Evolutionary conservation across 2,888 invertebrate genomes (phyloP), one percentile per base, ranked within the genome.

Genomic region (Dasysyrphus tricinctus): DNA sequence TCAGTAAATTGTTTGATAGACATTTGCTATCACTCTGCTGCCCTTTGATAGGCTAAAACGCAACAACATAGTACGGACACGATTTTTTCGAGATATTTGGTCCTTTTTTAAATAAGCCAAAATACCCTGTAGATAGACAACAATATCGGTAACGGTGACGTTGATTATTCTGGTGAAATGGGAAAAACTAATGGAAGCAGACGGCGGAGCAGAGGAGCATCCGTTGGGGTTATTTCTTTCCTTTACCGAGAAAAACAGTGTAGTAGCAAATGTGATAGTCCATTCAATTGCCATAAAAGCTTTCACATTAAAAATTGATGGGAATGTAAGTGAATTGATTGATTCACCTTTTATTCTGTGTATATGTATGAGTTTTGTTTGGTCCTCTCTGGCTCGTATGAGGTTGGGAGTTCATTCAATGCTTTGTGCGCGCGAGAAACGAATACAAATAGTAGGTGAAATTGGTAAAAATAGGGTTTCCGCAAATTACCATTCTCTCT

Each of bases 261-360:
- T 11, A 67, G 24, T 11, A 75, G 78, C 79, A 83, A 87, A 82
- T 87, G 79, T 83, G 87, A 87, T 79, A 76, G 83, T 80, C 76
- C 82, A 83, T 87, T 83, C 80, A 87, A 83, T 87, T 87, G 76
- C 83, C 79, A 80, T 87, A 83, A 83, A 88, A 86, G 87, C 83
- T 89, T 90, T 88, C 88, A 88, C 89, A 90, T 90, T 88, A 91
- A 91, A 90, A 90, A 90, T 91, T 90, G 12, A 54, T 29, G 29
- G 89, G 89, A 89, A 90, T 89, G 90, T 90, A 91, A 91, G 89
- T 89, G 89, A 90, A 91, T 90, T 91, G 91, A 91, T 91, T 91
- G 91, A 90, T 90, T 16, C 76, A 83, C 76, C 56, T 69, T 61
- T 74, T 75, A 16, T 51, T 56, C 39, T 70, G 63, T 57, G 42